Percentiles rank a stretch among this genome's conserved stretches.
phyloP scores from a whole-genome alignment of 2,113 vertebrate species.

The Clarias macrocephalus region DNA sequence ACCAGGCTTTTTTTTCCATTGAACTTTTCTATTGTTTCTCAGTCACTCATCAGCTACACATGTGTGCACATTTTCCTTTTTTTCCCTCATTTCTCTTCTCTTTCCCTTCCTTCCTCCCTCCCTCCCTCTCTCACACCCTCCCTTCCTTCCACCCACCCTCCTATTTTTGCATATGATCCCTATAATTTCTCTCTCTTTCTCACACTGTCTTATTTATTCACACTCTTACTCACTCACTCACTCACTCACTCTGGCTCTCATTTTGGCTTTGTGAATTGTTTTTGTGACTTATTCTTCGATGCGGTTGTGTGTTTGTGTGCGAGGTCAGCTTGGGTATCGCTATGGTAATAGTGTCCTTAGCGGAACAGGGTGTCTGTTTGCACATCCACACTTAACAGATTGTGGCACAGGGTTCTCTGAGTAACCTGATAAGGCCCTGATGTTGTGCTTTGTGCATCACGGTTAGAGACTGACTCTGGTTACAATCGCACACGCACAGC shows the following conservation, averaged over 20 bases:
- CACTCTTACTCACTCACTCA: slow-evolving; percentile 17
- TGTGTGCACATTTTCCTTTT: slow-evolving; percentile 26
- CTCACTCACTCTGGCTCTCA: slow-evolving; percentile 7
- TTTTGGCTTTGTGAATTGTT: neutral
- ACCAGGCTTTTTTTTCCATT: slow-evolving; percentile 30
- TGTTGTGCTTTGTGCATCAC: slow-evolving; percentile 38
- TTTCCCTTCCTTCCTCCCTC: slow-evolving; percentile 35
- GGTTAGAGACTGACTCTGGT: slow-evolving; percentile 41
- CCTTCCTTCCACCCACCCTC: slow-evolving; percentile 18
- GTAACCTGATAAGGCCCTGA: slow-evolving; percentile 50
- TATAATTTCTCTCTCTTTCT: slow-evolving; percentile 22
- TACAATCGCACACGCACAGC: slow-evolving; percentile 38
- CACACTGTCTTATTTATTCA: slow-evolving; percentile 10
- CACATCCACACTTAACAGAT: slow-evolving; percentile 52
- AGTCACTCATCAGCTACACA: slow-evolving; percentile 37
- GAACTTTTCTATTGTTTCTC: slow-evolving; percentile 47
- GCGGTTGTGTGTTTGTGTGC: slow-evolving; percentile 31
- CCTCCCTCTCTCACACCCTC: slow-evolving; percentile 31
- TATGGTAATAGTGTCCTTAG: slow-evolving; percentile 41
- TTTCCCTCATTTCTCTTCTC: slow-evolving; percentile 36
- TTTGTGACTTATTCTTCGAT: slow-evolving; percentile 11
- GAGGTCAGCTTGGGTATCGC: slow-evolving; percentile 47
- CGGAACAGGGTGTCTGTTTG: slow-evolving; percentile 53
- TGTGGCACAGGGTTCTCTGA: slow-evolving; percentile 48
- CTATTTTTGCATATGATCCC: slow-evolving; percentile 30